Base-by-base conservation (phyloP, 2,797 vertebrate genomes). In the Perodicticus potto region DNA sequence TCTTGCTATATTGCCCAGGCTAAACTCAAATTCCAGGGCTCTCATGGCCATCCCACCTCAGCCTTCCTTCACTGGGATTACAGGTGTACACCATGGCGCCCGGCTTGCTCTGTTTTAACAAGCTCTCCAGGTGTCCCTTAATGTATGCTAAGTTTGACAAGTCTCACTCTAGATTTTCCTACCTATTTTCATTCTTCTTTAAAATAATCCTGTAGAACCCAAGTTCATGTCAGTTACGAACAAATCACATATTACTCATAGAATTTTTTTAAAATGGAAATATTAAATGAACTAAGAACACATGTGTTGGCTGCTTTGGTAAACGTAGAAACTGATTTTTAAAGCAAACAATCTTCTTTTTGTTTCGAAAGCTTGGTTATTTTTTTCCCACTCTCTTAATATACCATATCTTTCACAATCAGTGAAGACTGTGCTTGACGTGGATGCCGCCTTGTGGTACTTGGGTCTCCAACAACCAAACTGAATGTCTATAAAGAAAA, bases 401-500 rank as follows among this genome's bases (percentile, higher is more conserved):
- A 86, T 43, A 32, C 13, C 1, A 3, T 53, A 45, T 85, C 74
- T 86, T 63, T 49, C 43, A 53, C 53, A 73, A 77, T 70, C 32
- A 70, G 53, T 32, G n/a, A 86, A 74, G 37, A 93, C 19, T n/a
- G 12, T 23, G n/a, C 92, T 76, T 81, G 80, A 89, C 20, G 34
- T 34, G 69, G 53, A 84, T 22, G 25, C 3, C 72, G 17, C 37
- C 55, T 80, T 94, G n/a, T 29, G 61, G 77, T 72, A 57, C 89
- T 73, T 89, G 59, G 8, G 20, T 72, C 59, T 96, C 57, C 29
- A 80, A 84, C 53, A 84, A 61, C 65, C 23, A 77, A 55, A 80
- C 12, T 43, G n/a, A 89, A 90, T 40, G 25, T 94, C 19, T 94
- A 6, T 72, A 63, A 84, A 81, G 43, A 85, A 92, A 96, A 81